Conservation (phyloP, 1,140 invertebrate species). For the Aphelenchoides avenae region DNA sequence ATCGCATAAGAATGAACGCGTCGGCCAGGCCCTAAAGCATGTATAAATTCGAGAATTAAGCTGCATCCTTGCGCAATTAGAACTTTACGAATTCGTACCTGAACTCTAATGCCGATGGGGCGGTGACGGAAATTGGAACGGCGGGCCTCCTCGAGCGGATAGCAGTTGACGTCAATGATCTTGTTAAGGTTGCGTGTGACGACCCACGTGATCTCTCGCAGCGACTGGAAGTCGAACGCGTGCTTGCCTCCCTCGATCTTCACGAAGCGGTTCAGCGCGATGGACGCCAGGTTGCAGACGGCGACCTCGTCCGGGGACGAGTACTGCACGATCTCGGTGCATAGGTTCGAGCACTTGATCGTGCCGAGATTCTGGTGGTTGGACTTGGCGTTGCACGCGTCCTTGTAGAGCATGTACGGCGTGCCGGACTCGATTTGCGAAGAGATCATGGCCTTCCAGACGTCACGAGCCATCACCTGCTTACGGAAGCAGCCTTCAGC, state of each 20-base stretch:
- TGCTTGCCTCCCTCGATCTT: conserved; percentile 30
- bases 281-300: conserved; percentile 95
- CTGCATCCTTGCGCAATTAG: too few species aligned
- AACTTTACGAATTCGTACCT: too few species aligned
- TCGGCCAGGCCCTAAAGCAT: conserved; percentile 79
- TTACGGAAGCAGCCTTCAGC: conserved; percentile 71
- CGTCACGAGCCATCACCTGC: conserved; percentile 76
- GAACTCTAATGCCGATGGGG: conserved; percentile 87
- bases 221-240: conserved; percentile 80
- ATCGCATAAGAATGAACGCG: conserved; percentile 87
- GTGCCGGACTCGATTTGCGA: conserved; percentile 96
- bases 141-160: conserved; percentile 75
- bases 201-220: conserved; percentile 69
- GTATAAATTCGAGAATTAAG: conserved; percentile 61
- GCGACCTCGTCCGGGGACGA: conserved; percentile 82
- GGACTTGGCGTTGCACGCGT: conserved; percentile 91
- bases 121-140: conserved; percentile 84
- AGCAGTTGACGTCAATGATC: conserved; percentile 94
- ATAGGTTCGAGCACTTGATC: conserved; percentile 95
- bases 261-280: conserved; percentile 89
- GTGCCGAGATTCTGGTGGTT: conserved; percentile 98
- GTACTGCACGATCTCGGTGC: conserved; percentile 95
- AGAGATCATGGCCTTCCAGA: conserved; percentile 91
- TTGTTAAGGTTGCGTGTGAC: conserved; percentile 89
- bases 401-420: conserved; percentile 80